These are phyloP conservation scores for Haliaeetus leucogaster DNA, from an alignment of 2,113 vertebrate genomes.

Conservation along the genomic window DNA sequence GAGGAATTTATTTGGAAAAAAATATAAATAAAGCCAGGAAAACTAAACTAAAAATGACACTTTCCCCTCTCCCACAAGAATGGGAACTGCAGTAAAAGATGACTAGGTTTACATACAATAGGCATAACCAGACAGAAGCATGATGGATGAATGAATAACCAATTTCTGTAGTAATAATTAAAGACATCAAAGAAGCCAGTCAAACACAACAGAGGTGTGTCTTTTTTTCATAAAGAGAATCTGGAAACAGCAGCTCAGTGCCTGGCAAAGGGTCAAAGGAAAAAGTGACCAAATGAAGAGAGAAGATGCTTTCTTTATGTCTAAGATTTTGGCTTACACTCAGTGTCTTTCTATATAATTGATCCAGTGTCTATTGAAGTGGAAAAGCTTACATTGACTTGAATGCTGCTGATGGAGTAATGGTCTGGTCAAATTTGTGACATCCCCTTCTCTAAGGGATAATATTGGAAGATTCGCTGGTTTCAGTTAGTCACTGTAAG, in stretches of 20 bases:
- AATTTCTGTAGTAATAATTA: not conserved
- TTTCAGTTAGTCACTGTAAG: not conserved
- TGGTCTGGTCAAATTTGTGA: not conserved
- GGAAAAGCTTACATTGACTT: not conserved
- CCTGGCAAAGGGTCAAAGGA: not conserved
- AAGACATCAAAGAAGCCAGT: not conserved
- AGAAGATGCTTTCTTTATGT: not conserved
- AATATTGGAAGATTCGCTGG: not conserved
- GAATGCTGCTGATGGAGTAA: not conserved
- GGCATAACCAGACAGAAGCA: not conserved
- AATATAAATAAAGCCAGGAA: not conserved
- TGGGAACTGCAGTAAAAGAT: not conserved
- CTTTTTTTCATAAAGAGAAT: not conserved
- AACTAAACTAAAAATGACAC: not conserved
- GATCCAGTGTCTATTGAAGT: not conserved
- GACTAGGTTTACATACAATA: not conserved
- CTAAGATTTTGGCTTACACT: not conserved
- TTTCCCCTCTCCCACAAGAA: not conserved
- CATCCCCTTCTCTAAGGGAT: not conserved
- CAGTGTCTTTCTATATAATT: not conserved
- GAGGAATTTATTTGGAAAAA: not conserved
- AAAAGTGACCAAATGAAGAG: not conserved
- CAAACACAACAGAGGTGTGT: not conserved
- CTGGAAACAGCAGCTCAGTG: not conserved
- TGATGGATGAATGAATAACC: not conserved